Percentiles rank a stretch among this genome's conserved stretches.
Conservation (phyloP, 2,113 vertebrate species). For the Centropus unirufus region DNA sequence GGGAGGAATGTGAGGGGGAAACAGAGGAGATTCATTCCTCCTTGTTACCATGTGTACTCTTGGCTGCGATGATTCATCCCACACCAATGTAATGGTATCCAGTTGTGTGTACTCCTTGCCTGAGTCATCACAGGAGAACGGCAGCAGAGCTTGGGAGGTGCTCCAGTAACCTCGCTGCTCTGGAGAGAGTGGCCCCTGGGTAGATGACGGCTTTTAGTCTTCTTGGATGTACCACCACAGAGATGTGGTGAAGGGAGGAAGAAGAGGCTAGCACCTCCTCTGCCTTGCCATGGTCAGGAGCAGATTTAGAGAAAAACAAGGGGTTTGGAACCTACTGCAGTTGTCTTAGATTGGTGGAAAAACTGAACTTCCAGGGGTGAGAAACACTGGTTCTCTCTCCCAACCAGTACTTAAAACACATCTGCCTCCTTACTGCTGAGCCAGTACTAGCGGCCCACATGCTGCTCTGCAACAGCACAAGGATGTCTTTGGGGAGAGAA, state of each 20-base stretch:
- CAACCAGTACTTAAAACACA: not conserved
- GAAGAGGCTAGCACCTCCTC: not conserved
- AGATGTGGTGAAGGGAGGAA: not conserved
- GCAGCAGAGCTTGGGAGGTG: not conserved
- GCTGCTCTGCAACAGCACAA: accelerated
- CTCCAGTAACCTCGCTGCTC: not conserved
- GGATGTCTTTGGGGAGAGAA: not conserved
- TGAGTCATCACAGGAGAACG: not conserved
- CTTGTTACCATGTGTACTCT: not conserved
- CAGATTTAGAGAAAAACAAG: not conserved
- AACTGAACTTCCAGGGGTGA: not conserved
- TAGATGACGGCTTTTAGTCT: not conserved
- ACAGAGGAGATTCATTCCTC: not conserved
- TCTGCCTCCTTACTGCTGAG: not conserved
- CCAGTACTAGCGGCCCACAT: not conserved
- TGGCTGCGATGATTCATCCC: not conserved
- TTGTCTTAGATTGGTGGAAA: not conserved
- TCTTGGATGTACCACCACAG: not conserved
- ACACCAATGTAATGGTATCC: not conserved
- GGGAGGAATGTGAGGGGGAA: not conserved
- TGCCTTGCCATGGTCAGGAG: not conserved
- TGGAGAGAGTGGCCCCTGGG: not conserved
- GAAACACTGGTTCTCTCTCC: not conserved
- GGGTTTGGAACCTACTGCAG: not conserved
- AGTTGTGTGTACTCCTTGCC: not conserved